Conservation (phyloP, 2,797 vertebrate species). For the Sphenopsis melanotis region DNA sequence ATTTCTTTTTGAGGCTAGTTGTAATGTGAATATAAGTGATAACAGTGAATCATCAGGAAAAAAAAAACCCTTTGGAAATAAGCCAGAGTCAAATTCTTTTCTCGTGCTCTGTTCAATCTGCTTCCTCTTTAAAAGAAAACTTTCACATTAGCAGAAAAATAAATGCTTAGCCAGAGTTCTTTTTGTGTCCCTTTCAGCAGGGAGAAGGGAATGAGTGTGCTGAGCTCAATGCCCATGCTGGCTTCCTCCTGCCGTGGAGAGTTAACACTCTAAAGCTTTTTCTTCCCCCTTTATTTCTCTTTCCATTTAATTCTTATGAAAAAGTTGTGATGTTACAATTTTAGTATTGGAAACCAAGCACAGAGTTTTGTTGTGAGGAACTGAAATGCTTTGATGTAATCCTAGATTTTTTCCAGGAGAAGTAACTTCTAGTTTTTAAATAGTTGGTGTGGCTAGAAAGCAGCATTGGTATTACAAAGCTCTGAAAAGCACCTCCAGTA, state of each 20-base stretch:
- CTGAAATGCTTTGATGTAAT: constrained; percentile 39
- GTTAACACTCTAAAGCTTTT: constrained; percentile 62
- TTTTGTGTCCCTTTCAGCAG: constrained; percentile 66
- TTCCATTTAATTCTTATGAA: constrained; percentile 53
- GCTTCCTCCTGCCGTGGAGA: constrained; percentile 54
- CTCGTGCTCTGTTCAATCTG: constrained; percentile 58
- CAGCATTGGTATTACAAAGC: neutral
- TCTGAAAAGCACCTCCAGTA: neutral
- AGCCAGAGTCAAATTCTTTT: constrained; percentile 59
- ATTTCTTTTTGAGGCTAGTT: constrained; percentile 64
- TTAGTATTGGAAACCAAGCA: constrained; percentile 13
- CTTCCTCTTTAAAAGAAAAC: constrained; percentile 68
- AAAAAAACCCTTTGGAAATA: constrained; percentile 40
- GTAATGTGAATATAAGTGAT: constrained; percentile 61
- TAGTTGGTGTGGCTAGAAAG: neutral
- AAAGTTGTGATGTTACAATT: constrained; percentile 45
- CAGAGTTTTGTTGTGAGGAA: constrained; percentile 39
- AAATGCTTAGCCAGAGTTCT: constrained; percentile 67
- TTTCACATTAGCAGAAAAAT: constrained; percentile 71
- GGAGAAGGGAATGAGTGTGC: constrained; percentile 63
- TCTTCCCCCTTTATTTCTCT: constrained; percentile 63
- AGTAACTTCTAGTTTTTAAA: constrained; percentile 10
- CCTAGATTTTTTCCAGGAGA: neutral
- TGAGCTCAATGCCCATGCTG: constrained; percentile 57
- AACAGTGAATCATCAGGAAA: constrained; percentile 62